Evolutionary conservation across 2,797 vertebrate genomes (phyloP).

Genomic region (Leptatherina wallacei): DNA sequence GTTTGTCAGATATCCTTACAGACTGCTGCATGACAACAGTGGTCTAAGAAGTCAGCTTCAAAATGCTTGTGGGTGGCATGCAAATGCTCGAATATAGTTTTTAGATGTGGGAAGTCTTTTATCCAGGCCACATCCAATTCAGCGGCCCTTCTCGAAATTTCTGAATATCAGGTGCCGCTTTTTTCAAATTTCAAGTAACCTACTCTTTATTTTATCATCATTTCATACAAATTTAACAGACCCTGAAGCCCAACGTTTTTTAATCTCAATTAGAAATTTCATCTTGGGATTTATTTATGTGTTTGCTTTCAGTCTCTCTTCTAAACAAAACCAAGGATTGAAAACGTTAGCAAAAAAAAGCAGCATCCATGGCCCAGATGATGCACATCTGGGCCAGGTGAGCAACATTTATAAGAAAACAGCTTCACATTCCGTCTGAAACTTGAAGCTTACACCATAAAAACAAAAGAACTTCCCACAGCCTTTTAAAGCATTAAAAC

Average conservation of each 20-base stretch:
- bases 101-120: constrained; percentile 55
- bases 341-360: background rate
- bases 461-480: background rate
- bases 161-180: constrained; percentile 2
- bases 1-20: constrained; percentile 36
- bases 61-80: constrained; percentile 57
- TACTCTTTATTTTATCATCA: background rate
- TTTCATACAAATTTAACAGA: constrained; percentile 4
- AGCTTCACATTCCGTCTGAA: background rate
- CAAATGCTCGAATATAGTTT: constrained; percentile 32
- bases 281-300: background rate
- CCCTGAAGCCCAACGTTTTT: background rate
- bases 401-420: background rate
- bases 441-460: background rate
- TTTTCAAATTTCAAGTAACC: background rate
- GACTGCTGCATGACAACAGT: constrained; percentile 48
- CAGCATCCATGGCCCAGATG: no score
- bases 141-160: constrained; percentile 25
- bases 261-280: background rate
- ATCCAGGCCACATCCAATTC: constrained; percentile 39
- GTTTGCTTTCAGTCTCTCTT: background rate
- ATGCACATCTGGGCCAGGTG: background rate
- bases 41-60: constrained; percentile 30
- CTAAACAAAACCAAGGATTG: background rate
- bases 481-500: background rate